A percentile compares a stretch with the other conserved stretches of the same genome.
Evolutionary conservation across 2,888 invertebrate species (phyloP).

Genomic region (Eupelmus urozonus): DNA sequence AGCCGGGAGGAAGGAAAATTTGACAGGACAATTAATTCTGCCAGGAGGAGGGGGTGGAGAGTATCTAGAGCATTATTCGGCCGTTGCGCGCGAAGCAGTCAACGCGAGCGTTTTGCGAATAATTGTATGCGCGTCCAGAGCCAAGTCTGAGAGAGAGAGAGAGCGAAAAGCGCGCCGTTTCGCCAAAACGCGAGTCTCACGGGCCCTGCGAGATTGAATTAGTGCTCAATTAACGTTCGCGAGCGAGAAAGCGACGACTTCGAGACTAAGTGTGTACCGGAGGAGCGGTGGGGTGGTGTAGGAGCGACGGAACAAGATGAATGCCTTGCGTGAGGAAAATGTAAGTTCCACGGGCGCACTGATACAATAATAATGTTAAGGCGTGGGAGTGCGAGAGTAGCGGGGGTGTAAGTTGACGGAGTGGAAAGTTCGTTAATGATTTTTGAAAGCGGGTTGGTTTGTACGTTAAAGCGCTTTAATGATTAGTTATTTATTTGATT

Average conservation of each 20-base stretch:
- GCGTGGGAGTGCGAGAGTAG: too few relatives aligned
- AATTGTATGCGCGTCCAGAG: slow-evolving; percentile 47
- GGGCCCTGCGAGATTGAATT: slow-evolving; percentile 43
- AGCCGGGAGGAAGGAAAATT: slow-evolving; percentile 13
- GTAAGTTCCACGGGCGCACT: too few relatives aligned
- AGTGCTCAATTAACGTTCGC: slow-evolving; percentile 54
- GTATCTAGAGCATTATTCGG: slow-evolving; percentile 29
- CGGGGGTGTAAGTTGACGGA: too few relatives aligned
- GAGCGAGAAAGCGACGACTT: slow-evolving; percentile 9
- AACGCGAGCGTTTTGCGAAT: slow-evolving; percentile 46
- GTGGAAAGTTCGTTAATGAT: too few relatives aligned
- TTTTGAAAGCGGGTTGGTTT: too few relatives aligned
- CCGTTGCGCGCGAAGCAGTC: slow-evolving; percentile 19
- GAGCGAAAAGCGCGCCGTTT: slow-evolving; percentile 4
- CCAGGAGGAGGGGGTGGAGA: neutral
- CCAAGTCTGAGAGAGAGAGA: neutral
- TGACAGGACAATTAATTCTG: slow-evolving; percentile 30
- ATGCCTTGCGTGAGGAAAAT: slow-evolving; percentile 16
- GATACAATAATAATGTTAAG: too few relatives aligned
- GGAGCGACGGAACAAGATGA: slow-evolving; percentile 26
- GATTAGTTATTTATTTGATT: too few relatives aligned
- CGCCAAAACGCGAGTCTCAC: slow-evolving; percentile 9
- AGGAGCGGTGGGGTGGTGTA: neutral
- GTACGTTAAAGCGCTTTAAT: too few relatives aligned
- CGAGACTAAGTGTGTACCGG: neutral